Conservation (phyloP, 1,140 invertebrate genomes). For the Galendromus occidentalis region DNA sequence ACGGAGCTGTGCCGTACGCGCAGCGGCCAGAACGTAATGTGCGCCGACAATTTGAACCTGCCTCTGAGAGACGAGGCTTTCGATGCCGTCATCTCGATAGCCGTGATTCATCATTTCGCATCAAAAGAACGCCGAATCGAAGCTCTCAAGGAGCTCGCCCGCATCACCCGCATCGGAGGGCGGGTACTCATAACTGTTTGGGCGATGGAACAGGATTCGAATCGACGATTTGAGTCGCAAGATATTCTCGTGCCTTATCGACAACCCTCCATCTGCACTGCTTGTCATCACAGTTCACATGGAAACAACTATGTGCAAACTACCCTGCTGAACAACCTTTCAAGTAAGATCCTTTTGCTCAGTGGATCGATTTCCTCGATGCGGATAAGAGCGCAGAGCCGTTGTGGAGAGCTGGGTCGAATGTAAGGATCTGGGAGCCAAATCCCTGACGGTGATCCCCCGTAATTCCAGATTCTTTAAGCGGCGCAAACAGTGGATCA, state of each 20-base stretch:
- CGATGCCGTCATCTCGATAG: constrained; percentile 80
- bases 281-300: not conserved
- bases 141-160: constrained; percentile 62
- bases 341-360: not conserved
- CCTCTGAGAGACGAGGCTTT: constrained; percentile 79
- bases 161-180: constrained; percentile 71
- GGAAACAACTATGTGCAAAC: not conserved
- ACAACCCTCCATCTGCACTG: constrained; percentile 30
- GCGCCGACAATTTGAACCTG: constrained; percentile 59
- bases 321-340: not conserved
- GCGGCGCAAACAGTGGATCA: not conserved
- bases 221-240: constrained; percentile 53
- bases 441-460: no score
- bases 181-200: constrained; percentile 80
- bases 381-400: no score
- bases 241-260: constrained; percentile 92
- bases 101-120: constrained; percentile 77
- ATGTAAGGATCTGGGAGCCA: no score
- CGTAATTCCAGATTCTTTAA: no score
- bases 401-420: no score
- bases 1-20: constrained; percentile 50
- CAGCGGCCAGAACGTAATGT: constrained; percentile 44
- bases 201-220: constrained; percentile 69
- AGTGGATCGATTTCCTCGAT: no score
- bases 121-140: constrained; percentile 67